Percentiles rank a stretch among this genome's conserved stretches.
Evolutionary conservation across 2,888 invertebrate species (phyloP).

Genomic region (Allolobophora icterica): DNA sequence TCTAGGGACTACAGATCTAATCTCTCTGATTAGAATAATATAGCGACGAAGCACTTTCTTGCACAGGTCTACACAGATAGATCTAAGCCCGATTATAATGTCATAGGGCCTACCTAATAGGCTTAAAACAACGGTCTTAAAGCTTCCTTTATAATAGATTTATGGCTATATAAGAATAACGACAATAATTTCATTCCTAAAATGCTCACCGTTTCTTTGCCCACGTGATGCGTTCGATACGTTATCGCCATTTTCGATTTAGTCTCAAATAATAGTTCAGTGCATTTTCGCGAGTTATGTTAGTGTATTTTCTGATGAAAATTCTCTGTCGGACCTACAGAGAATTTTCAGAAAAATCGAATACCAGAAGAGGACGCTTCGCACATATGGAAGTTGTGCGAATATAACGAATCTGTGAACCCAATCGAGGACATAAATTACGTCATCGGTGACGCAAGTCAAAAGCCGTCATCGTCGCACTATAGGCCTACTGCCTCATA

Average conservation of each 20-base stretch:
- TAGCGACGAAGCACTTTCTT: neutral
- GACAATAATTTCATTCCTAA: neutral
- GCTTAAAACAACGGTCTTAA: no score
- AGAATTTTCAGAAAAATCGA: no score
- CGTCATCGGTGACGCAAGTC: neutral
- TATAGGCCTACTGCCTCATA: neutral
- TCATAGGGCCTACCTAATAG: neutral
- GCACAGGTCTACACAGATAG: neutral
- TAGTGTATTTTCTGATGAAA: neutral
- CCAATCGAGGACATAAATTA: neutral
- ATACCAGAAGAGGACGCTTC: neutral
- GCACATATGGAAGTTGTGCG: neutral
- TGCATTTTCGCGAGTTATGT: neutral
- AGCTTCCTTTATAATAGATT: neutral
- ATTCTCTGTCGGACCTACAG: neutral
- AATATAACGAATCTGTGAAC: neutral
- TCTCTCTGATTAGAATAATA: neutral
- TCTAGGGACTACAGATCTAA: neutral
- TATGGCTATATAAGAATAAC: neutral
- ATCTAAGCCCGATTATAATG: neutral
- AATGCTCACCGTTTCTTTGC: neutral
- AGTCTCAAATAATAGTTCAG: neutral
- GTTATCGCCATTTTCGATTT: neutral
- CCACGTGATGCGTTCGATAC: neutral
- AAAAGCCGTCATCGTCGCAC: neutral